A percentile compares a stretch with the other conserved stretches of the same genome.
These are phyloP conservation scores for Spinus pinus DNA, from an alignment of 2,797 vertebrate species.

Conservation along the genomic window DNA sequence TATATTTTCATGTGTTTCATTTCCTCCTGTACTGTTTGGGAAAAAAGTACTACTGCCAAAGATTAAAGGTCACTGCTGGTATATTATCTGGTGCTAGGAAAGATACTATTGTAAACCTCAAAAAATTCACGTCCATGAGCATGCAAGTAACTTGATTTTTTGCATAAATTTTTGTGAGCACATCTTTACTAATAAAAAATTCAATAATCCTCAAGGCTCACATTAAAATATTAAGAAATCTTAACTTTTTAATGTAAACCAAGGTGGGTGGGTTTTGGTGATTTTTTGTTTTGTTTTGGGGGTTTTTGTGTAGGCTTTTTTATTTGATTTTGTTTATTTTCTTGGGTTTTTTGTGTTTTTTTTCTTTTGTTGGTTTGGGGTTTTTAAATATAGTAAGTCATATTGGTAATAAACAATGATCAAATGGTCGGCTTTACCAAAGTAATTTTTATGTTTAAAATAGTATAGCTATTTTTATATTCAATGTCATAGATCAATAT, in stretches of 20 bases:
- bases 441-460: not conserved
- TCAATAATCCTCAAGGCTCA: not conserved
- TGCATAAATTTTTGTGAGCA: not conserved
- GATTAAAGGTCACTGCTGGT: not conserved
- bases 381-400: not conserved
- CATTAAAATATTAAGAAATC: not conserved
- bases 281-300: not conserved
- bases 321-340: not conserved
- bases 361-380: not conserved
- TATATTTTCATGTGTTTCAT: not conserved
- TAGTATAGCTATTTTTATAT: not conserved
- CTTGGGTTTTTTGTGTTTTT: not conserved
- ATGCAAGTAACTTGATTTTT: not conserved
- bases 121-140: not conserved
- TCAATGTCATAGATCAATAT: not conserved
- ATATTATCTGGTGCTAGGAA: not conserved
- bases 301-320: accelerated
- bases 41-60: not conserved
- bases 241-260: not conserved
- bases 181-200: not conserved
- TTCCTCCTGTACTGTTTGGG: not conserved
- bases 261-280: not conserved
- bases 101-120: not conserved
- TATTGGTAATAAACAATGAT: not conserved
- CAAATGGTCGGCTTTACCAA: not conserved